These are phyloP conservation scores for Phaedon cochleariae DNA, from an alignment of 2,888 invertebrate genomes.

Conservation along the genomic window DNA sequence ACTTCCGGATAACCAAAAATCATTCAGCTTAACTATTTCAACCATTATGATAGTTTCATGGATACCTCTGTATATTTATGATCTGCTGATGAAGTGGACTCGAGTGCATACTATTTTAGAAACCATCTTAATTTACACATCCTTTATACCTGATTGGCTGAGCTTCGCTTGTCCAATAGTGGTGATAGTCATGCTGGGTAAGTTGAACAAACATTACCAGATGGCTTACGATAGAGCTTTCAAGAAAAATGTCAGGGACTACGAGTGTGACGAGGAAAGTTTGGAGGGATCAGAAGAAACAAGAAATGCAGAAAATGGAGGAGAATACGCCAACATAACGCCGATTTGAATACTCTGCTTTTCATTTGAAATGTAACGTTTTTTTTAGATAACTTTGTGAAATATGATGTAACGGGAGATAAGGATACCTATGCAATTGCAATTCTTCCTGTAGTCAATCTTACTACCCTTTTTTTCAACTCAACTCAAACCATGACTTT, in stretches of 20 bases:
- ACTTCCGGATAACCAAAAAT: constrained; percentile 2
- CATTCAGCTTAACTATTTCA: constrained; percentile 13
- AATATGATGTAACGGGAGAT: too few species aligned
- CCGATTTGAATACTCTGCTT: background rate
- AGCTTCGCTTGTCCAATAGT: constrained; percentile 20
- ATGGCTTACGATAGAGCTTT: constrained; percentile 36
- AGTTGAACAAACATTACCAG: constrained; percentile 37
- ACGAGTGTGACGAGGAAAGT: constrained; percentile 23
- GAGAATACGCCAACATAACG: background rate
- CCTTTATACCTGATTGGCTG: constrained; percentile 13
- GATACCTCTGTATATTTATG: constrained; percentile 4
- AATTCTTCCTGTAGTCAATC: too few species aligned
- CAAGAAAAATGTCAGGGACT: constrained; percentile 11
- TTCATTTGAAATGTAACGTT: too few species aligned
- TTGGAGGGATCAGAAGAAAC: constrained; percentile 22
- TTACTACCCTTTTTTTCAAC: too few species aligned
- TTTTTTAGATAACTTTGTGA: too few species aligned
- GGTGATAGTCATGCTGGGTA: constrained; percentile 31
- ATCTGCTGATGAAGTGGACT: background rate
- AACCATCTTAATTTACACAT: background rate
- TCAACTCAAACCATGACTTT: too few species aligned
- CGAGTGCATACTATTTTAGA: background rate
- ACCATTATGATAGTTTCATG: constrained; percentile 8
- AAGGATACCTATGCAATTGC: too few species aligned
- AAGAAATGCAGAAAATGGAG: background rate